Conservation (phyloP, 2,113 vertebrate genomes). For the Eulacestoma nigropectus region DNA sequence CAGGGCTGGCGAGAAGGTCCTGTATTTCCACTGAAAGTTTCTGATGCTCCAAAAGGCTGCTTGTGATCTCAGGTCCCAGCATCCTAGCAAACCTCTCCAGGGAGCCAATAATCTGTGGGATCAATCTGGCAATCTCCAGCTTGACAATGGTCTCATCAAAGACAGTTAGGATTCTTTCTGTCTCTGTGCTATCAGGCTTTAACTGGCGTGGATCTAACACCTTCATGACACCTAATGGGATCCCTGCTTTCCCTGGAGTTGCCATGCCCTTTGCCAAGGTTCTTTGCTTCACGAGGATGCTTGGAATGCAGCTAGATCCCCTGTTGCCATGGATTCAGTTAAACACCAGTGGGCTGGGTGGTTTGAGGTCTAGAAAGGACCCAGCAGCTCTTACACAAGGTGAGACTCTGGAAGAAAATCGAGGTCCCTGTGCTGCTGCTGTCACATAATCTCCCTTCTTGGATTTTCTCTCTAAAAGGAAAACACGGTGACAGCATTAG, state of each 20-base stretch:
- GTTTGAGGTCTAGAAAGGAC: not conserved
- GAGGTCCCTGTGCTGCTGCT: not conserved
- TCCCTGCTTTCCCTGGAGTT: not conserved
- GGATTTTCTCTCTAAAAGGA: not conserved
- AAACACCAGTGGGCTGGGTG: not conserved
- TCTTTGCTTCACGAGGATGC: not conserved
- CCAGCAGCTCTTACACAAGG: not conserved
- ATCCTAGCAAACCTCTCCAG: not conserved
- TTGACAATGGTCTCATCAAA: conserved; percentile 9
- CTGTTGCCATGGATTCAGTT: not conserved
- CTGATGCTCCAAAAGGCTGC: not conserved
- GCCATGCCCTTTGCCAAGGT: not conserved
- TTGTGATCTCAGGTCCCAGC: conserved; percentile 31
- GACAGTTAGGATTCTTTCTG: not conserved
- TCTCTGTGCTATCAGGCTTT: not conserved
- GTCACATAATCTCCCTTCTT: not conserved
- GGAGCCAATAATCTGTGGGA: not conserved
- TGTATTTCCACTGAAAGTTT: not conserved
- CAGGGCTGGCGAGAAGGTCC: not conserved
- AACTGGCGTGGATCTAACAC: not conserved
- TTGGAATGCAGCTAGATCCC: not conserved
- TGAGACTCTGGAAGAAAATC: not conserved
- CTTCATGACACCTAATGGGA: not conserved
- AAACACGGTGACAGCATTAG: not conserved
- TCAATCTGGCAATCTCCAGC: conserved; percentile 29